Evolutionary conservation across 2,113 vertebrate species (phyloP).

Genomic region (Baryphthengus martii): DNA sequence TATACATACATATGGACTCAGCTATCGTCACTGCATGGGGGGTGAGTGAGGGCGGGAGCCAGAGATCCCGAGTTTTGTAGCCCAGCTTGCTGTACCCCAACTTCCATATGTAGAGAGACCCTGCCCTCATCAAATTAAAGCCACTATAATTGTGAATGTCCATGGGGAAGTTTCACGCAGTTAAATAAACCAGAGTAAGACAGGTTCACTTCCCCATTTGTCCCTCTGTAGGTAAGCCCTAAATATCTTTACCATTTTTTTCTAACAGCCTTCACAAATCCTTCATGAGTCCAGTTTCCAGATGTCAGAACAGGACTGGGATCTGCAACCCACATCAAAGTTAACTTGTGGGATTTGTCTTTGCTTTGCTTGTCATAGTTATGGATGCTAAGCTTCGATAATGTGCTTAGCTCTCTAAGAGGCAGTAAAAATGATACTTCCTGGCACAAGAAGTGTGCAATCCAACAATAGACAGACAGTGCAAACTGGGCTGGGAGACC

Average conservation of each 20-base stretch:
- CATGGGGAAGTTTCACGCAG: background rate
- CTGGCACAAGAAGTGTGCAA: background rate
- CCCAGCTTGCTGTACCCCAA: background rate
- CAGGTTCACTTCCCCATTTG: background rate
- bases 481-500: background rate
- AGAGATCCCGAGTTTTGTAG: background rate
- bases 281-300: background rate
- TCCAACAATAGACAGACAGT: background rate
- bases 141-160: background rate
- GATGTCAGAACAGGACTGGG: background rate
- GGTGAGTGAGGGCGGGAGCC: background rate
- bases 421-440: constrained; percentile 10
- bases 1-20: background rate
- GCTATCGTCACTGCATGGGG: background rate
- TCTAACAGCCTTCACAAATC: constrained; percentile 13
- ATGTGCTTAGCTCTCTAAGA: constrained; percentile 40
- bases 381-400: constrained; percentile 41
- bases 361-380: background rate
- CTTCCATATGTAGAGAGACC: background rate
- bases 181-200: background rate
- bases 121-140: background rate
- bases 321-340: constrained; percentile 18
- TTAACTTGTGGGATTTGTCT: background rate
- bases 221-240: background rate
- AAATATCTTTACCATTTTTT: background rate